phyloP scores from a whole-genome alignment of 2,113 vertebrate genomes.

The Platanista minor region DNA sequence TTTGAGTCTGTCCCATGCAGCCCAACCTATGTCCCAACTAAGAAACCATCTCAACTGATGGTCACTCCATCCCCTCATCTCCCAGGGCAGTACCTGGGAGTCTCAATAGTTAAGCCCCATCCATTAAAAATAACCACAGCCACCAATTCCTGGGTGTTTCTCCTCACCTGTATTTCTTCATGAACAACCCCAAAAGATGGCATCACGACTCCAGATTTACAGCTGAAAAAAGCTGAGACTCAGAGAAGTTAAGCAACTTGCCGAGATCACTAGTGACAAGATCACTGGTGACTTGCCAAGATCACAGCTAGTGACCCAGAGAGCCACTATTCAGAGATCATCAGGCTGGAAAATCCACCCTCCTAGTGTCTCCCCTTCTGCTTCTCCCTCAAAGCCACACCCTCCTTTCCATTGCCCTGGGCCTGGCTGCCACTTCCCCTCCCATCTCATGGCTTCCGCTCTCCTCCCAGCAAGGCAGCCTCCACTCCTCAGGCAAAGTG shows the following conservation, averaged over 20 bases:
- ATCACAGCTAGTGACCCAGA: neutral
- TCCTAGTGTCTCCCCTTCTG: neutral
- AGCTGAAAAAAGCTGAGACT: neutral
- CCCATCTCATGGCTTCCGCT: neutral
- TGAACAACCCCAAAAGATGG: neutral
- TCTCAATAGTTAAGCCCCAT: neutral
- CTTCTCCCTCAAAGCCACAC: too few species aligned
- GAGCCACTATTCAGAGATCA: neutral
- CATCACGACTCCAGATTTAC: neutral
- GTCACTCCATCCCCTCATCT: too few species aligned
- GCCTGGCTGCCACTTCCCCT: neutral
- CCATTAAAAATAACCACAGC: neutral
- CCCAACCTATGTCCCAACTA: neutral
- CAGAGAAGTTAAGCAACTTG: neutral
- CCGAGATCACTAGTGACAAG: neutral
- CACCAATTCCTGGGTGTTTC: neutral
- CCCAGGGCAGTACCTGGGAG: neutral
- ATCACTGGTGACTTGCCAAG: neutral
- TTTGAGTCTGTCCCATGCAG: neutral
- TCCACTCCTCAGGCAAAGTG: neutral
- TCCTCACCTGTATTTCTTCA: neutral
- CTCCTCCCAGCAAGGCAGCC: neutral
- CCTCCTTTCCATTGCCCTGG: neutral
- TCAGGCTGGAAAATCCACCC: neutral
- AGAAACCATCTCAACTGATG: neutral